These are phyloP conservation scores for Nettapus auritus DNA, from an alignment of 2,113 vertebrate genomes.

Conservation along the genomic window DNA sequence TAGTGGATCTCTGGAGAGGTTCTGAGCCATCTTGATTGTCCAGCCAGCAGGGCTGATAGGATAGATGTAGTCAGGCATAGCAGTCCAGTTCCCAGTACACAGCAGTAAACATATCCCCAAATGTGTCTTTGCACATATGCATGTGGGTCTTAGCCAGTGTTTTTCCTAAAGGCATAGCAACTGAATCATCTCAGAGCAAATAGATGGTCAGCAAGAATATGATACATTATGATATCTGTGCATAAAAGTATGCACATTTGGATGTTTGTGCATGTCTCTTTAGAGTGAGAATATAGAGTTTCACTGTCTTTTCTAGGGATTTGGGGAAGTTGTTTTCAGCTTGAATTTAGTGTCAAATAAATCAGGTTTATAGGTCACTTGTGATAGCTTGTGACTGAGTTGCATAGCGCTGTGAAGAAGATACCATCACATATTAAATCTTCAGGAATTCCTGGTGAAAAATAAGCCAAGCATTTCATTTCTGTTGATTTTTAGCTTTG, in stretches of 20 bases:
- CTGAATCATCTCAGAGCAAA: conserved; percentile 46
- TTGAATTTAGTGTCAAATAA: conserved; percentile 73
- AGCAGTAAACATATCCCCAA: not conserved
- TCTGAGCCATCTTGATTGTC: not conserved
- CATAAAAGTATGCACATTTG: conserved; percentile 47
- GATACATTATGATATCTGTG: conserved; percentile 42
- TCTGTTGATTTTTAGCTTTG: conserved; percentile 35
- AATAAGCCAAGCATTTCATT: conserved; percentile 60
- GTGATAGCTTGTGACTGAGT: conserved; percentile 59
- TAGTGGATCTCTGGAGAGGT: not conserved
- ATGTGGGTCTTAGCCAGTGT: conserved; percentile 28
- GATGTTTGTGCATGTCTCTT: conserved; percentile 39
- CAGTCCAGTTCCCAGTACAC: not conserved
- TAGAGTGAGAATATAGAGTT: conserved; percentile 23
- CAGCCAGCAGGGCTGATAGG: not conserved
- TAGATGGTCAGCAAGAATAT: conserved; percentile 66
- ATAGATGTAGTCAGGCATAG: not conserved
- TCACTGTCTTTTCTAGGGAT: conserved; percentile 59
- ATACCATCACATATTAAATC: conserved; percentile 52
- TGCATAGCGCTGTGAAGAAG: conserved; percentile 55
- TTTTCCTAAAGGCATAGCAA: conserved; percentile 38
- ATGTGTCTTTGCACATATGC: not conserved
- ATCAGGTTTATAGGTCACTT: conserved; percentile 74
- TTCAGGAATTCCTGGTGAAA: conserved; percentile 53
- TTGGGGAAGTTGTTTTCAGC: conserved; percentile 71